A percentile compares a stretch with the other conserved stretches of the same genome.
Conservation (phyloP, 2,113 vertebrate species). For the Petrocephalus microphthalmus region DNA sequence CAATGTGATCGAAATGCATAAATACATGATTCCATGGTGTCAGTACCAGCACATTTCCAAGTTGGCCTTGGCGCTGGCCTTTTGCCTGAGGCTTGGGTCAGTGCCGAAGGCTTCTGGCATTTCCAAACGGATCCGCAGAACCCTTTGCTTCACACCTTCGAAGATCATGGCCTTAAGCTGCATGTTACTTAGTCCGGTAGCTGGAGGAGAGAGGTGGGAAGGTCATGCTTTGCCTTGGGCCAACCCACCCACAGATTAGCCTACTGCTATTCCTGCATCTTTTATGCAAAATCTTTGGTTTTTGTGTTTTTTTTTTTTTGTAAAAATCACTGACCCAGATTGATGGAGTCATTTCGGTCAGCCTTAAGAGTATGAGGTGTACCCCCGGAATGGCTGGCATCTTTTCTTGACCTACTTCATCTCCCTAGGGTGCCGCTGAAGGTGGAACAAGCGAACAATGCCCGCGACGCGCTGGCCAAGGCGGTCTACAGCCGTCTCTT, state of each 20-base stretch:
- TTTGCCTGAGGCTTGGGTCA: neutral
- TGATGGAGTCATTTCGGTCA: neutral
- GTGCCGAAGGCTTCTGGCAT: neutral
- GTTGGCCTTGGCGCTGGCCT: neutral
- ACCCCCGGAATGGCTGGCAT: constrained; percentile 30
- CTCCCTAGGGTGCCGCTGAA: constrained; percentile 85
- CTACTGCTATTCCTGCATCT: neutral
- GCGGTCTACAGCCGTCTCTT: constrained; percentile 93
- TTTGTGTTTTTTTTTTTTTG: neutral
- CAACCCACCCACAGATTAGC: neutral
- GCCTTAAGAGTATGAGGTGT: neutral
- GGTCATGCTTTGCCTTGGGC: neutral
- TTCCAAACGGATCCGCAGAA: neutral
- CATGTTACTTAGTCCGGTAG: neutral
- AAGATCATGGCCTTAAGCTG: neutral
- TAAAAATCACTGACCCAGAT: neutral
- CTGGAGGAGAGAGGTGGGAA: neutral
- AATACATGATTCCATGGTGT: neutral
- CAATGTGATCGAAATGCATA: neutral
- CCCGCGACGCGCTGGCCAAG: constrained; percentile 92
- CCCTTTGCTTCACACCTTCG: neutral
- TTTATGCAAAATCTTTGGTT: neutral
- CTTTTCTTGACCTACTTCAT: constrained; percentile 44
- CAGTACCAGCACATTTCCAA: neutral
- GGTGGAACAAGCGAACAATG: constrained; percentile 96